Evolutionary conservation across 2,888 invertebrate genomes (phyloP).

Genomic region (Sylvicola cinctus): DNA sequence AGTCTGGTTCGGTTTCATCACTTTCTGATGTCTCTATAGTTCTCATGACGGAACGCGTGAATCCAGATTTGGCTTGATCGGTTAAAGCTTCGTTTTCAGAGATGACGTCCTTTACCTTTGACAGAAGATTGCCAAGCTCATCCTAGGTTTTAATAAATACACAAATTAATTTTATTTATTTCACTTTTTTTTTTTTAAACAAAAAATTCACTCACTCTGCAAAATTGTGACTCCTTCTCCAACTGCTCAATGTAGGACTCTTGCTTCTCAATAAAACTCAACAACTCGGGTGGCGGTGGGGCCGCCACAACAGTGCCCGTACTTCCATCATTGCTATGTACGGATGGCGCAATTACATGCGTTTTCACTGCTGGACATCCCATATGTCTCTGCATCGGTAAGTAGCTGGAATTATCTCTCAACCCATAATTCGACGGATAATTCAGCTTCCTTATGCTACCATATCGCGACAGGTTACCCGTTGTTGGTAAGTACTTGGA

Average conservation of each 20-base stretch:
- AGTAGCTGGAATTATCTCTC: too few species aligned
- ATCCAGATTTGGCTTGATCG: slow-evolving; percentile 50
- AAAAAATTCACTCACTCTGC: slow-evolving; percentile 32
- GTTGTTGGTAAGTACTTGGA: slow-evolving; percentile 23
- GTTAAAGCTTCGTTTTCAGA: slow-evolving; percentile 66
- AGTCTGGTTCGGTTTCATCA: slow-evolving; percentile 16
- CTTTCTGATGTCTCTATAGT: slow-evolving; percentile 33
- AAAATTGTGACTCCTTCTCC: slow-evolving; percentile 67
- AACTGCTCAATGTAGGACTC: slow-evolving; percentile 75
- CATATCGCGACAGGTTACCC: slow-evolving; percentile 3
- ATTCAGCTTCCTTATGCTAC: not conserved
- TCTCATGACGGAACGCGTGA: slow-evolving; percentile 36
- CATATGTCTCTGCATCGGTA: too few species aligned
- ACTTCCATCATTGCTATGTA: too few species aligned
- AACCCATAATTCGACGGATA: slow-evolving; percentile 2
- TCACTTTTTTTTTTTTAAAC: not conserved
- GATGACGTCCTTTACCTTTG: slow-evolving; percentile 69
- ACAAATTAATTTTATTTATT: slow-evolving; percentile 5
- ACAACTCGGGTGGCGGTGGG: slow-evolving; percentile 43
- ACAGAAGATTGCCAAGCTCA: slow-evolving; percentile 52
- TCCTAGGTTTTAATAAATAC: slow-evolving; percentile 28
- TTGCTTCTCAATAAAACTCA: slow-evolving; percentile 64
- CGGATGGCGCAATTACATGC: too few species aligned
- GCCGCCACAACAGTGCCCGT: too few species aligned
- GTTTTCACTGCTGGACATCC: too few species aligned